Evolutionary conservation across 2,888 invertebrate genomes (phyloP).

Genomic region (Hoplodrina ambigua): DNA sequence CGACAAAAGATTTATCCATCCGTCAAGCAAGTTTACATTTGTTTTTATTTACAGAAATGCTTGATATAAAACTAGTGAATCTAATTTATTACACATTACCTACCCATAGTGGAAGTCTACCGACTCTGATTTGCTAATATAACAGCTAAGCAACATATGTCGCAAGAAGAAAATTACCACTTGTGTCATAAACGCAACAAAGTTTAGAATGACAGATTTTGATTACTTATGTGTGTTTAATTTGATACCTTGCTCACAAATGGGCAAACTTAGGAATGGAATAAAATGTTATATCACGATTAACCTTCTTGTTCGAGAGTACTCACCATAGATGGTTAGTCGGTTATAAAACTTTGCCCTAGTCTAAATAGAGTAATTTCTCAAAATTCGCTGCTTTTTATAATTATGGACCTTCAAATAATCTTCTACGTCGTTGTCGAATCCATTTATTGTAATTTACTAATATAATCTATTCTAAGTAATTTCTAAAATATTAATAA

Average conservation of each 20-base stretch:
- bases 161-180: conserved; percentile 37
- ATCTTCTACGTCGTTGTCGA: neutral
- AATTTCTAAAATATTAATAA: no score
- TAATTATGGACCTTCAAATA: neutral
- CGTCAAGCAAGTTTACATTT: conserved; percentile 71
- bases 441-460: no score
- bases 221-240: conserved; percentile 24
- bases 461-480: no score
- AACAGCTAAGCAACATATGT: conserved; percentile 23
- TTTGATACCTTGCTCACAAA: conserved; percentile 21
- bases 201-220: conserved; percentile 33
- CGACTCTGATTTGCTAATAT: conserved; percentile 36
- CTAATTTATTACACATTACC: conserved; percentile 32
- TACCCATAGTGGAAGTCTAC: conserved; percentile 9
- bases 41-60: conserved; percentile 9
- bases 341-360: neutral
- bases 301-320: neutral
- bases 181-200: conserved; percentile 44
- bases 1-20: conserved; percentile 83
- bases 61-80: conserved; percentile 13
- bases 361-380: neutral
- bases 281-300: neutral
- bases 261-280: conserved; percentile 5
- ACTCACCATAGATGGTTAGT: neutral
- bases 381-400: neutral